Evolutionary conservation across 2,113 vertebrate species (phyloP).

Genomic region (Vombatus ursinus): DNA sequence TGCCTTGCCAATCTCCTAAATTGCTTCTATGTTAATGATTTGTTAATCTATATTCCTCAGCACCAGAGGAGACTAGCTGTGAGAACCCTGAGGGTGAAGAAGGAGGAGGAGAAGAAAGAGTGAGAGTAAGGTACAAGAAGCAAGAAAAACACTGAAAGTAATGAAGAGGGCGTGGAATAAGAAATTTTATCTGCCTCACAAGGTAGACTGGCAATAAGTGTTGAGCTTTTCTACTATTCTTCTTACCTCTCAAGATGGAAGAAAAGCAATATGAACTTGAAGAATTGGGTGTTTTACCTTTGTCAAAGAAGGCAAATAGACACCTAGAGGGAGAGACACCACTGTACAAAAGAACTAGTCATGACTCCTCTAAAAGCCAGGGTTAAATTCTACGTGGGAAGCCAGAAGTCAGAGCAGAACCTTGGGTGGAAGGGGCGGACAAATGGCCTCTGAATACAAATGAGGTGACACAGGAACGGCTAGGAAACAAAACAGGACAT

Average conservation of each 20-base stretch:
- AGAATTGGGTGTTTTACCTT: neutral
- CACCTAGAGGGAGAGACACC: neutral
- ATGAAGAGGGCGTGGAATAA: neutral
- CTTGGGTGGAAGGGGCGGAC: neutral
- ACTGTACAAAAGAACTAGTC: neutral
- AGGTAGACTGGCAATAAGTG: neutral
- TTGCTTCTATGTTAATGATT: neutral
- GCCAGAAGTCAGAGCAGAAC: neutral
- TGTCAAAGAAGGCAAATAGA: neutral
- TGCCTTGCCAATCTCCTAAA: neutral
- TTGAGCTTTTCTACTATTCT: neutral
- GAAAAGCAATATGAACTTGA: neutral
- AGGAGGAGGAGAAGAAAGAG: neutral
- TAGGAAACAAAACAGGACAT: neutral
- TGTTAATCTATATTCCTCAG: neutral
- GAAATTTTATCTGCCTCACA: neutral
- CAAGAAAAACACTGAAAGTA: neutral
- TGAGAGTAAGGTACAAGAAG: neutral
- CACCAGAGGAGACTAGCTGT: neutral
- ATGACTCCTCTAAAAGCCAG: neutral
- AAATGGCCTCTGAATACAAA: neutral
- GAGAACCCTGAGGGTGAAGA: neutral
- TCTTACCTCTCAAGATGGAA: neutral
- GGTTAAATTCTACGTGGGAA: neutral
- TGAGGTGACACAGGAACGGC: neutral